phyloP scores from a whole-genome alignment of 2,797 vertebrate species.

The Otus scops region DNA sequence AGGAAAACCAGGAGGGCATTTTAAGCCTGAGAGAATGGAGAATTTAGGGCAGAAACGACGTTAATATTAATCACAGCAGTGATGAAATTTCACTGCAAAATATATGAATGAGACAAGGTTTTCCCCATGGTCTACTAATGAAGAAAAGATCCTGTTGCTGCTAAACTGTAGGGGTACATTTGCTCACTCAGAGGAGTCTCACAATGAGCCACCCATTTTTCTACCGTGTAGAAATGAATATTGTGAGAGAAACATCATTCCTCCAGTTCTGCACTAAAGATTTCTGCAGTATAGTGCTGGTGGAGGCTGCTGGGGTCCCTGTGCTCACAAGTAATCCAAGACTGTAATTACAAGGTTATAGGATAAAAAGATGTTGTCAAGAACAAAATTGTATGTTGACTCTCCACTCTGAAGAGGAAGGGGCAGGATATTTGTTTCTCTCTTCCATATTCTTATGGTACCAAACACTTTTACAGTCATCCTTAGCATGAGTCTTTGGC shows the following conservation, averaged over 20 bases:
- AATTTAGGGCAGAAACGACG: conserved; percentile 42
- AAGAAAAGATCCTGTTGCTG: background rate
- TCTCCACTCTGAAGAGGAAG: background rate
- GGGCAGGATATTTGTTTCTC: background rate
- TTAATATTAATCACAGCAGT: conserved; percentile 8
- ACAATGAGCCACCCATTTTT: background rate
- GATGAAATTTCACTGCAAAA: conserved; percentile 21
- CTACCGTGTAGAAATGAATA: background rate
- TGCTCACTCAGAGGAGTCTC: background rate
- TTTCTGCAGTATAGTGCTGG: background rate
- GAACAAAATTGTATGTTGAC: background rate
- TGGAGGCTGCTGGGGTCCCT: background rate
- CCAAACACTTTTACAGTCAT: background rate
- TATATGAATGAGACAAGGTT: background rate
- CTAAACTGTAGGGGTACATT: background rate
- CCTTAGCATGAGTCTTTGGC: background rate
- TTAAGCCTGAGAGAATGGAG: conserved; percentile 6
- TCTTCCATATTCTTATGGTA: background rate
- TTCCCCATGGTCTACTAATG: background rate
- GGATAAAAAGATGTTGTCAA: background rate
- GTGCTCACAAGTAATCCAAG: background rate
- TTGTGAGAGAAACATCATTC: background rate
- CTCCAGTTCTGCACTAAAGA: background rate
- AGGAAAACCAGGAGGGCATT: background rate
- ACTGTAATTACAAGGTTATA: background rate